phyloP scores from a whole-genome alignment of 2,888 invertebrate species.

The Chorisops tibialis region DNA sequence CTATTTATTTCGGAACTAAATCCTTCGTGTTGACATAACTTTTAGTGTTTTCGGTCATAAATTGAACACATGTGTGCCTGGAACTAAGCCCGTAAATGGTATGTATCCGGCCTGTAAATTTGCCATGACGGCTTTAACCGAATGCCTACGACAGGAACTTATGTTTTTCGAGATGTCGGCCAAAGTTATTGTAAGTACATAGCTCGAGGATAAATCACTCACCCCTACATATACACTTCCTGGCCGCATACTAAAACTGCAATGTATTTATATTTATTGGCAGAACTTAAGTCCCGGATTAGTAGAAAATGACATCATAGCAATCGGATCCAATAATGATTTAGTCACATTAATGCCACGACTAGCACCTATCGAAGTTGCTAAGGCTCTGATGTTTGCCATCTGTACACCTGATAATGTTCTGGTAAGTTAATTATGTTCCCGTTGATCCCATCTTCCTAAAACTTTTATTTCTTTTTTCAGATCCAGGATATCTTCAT shows the following conservation, averaged over 20 bases:
- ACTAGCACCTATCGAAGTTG: constrained; percentile 39
- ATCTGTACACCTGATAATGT: constrained; percentile 41
- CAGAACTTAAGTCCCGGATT: constrained; percentile 41
- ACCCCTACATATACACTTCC: too few species aligned
- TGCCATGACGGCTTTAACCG: constrained; percentile 46
- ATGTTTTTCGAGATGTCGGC: constrained; percentile 41
- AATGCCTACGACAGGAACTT: constrained; percentile 47
- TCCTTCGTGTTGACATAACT: neutral
- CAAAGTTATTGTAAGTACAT: constrained; percentile 42
- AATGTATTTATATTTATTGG: neutral
- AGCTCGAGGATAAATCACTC: too few species aligned
- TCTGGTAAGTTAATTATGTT: constrained; percentile 37
- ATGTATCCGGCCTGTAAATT: constrained; percentile 42
- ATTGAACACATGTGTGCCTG: constrained; percentile 40
- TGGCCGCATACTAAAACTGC: too few species aligned
- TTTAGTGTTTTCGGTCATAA: constrained; percentile 40
- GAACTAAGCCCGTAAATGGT: constrained; percentile 40
- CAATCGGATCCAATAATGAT: constrained; percentile 37
- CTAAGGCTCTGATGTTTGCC: constrained; percentile 39
- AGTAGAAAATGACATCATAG: constrained; percentile 39
- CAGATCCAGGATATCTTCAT: constrained; percentile 40
- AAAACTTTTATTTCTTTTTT: constrained; percentile 11
- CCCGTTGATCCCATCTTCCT: too few species aligned
- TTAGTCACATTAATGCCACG: constrained; percentile 39
- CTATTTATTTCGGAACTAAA: neutral